phyloP scores from a whole-genome alignment of 1,140 invertebrate genomes.

The Drosophila mauritiana region DNA sequence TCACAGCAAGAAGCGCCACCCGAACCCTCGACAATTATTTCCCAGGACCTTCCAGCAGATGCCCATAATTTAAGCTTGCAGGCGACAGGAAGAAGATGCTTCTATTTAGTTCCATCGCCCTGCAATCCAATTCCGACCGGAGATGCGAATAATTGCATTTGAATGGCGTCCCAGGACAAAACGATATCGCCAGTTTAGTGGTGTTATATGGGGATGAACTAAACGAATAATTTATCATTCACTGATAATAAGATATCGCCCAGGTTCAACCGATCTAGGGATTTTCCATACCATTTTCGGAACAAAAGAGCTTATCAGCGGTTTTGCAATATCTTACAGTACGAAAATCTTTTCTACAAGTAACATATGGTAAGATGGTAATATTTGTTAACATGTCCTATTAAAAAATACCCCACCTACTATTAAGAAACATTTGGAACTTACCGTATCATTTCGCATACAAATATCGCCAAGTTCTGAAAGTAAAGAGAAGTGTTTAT shows the following conservation, averaged over 20 bases:
- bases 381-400: too few species aligned
- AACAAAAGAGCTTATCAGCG: too few species aligned
- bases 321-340: too few species aligned
- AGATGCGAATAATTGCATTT: constrained; percentile 79
- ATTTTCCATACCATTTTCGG: not conserved
- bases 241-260: not conserved
- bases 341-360: too few species aligned
- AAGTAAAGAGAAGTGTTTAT: too few species aligned
- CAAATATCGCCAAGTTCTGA: too few species aligned
- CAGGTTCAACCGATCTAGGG: not conserved
- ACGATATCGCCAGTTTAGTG: constrained; percentile 1
- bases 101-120: constrained; percentile 66
- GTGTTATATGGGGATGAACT: constrained; percentile 16
- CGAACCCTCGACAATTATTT: constrained; percentile 61
- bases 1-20: constrained; percentile 44
- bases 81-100: constrained; percentile 77
- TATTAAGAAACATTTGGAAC: not conserved
- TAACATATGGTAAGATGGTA: not conserved
- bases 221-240: constrained; percentile 36
- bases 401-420: too few species aligned
- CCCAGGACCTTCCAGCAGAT: constrained; percentile 60
- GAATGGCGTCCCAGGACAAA: constrained; percentile 27
- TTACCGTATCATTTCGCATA: not conserved
- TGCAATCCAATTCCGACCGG: constrained; percentile 42
- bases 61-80: constrained; percentile 61